Conservation (phyloP, 2,113 vertebrate genomes). For the Melanerpes aurifrons region DNA sequence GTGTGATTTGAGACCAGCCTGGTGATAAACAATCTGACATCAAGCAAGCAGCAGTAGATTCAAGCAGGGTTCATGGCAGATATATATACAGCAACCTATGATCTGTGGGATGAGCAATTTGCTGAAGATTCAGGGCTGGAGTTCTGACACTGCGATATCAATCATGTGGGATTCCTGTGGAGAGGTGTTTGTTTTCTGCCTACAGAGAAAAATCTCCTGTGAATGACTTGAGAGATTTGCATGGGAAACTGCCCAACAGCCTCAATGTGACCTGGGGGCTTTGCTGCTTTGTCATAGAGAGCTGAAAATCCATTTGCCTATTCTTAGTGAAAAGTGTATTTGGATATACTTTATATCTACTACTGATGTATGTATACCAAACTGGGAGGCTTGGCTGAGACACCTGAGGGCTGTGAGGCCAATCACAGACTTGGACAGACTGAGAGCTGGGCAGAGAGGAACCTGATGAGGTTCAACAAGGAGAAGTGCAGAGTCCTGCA, state of each 20-base stretch:
- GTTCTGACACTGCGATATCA: constrained; percentile 7
- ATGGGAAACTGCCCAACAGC: background rate
- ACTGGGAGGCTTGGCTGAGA: too few relatives aligned
- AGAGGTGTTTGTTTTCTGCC: constrained; percentile 19
- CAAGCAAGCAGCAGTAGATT: background rate
- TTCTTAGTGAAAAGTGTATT: background rate
- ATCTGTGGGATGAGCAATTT: background rate
- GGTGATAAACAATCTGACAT: background rate
- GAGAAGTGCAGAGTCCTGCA: too few relatives aligned
- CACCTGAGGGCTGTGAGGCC: too few relatives aligned
- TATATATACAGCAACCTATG: background rate
- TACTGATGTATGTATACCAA: too few relatives aligned
- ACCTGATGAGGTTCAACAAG: too few relatives aligned
- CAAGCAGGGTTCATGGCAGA: background rate
- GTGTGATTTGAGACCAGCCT: background rate
- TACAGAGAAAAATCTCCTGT: background rate
- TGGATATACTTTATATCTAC: background rate
- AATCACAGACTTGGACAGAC: too few relatives aligned
- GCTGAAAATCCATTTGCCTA: background rate
- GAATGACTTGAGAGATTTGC: background rate
- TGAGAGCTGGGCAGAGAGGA: too few relatives aligned
- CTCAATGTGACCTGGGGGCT: background rate
- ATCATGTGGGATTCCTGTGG: background rate
- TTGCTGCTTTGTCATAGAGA: background rate
- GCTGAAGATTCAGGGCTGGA: background rate